These are phyloP conservation scores for Phthorimaea operculella DNA, from an alignment of 1,140 invertebrate species.

Conservation along the genomic window DNA sequence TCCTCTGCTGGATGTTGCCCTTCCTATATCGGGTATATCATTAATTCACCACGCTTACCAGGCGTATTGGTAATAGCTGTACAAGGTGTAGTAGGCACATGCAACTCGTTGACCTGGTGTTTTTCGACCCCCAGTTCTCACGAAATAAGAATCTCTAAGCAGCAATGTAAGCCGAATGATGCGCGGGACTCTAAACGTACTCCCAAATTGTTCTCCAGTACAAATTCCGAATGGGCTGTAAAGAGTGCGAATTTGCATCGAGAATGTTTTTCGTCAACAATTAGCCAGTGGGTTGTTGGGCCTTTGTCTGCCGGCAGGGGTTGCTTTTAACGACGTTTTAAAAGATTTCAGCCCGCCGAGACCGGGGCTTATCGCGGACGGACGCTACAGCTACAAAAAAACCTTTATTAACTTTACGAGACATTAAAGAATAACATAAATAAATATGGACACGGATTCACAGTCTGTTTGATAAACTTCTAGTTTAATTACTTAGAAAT, in stretches of 20 bases:
- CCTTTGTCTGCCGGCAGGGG: constrained; percentile 54
- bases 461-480: constrained; percentile 5
- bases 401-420: constrained; percentile 65
- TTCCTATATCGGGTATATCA: no score
- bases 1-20: no score
- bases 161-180: constrained; percentile 7
- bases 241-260: constrained; percentile 62
- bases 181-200: constrained; percentile 43
- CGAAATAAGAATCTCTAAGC: no score
- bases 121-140: no score
- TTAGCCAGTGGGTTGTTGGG: constrained; percentile 59
- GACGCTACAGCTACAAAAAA: constrained; percentile 54
- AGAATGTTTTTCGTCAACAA: constrained; percentile 64
- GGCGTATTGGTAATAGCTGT: no score
- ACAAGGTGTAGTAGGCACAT: no score
- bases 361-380: constrained; percentile 55
- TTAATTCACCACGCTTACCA: no score
- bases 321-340: constrained; percentile 65
- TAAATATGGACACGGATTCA: constrained; percentile 53
- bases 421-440: constrained; percentile 64
- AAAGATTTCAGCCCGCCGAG: constrained; percentile 54
- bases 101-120: no score
- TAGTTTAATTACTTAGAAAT: no score
- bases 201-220: constrained; percentile 45
- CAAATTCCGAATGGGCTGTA: constrained; percentile 61